Base-by-base conservation (phyloP, 2,797 vertebrate species). In the Spheniscus humboldti region DNA sequence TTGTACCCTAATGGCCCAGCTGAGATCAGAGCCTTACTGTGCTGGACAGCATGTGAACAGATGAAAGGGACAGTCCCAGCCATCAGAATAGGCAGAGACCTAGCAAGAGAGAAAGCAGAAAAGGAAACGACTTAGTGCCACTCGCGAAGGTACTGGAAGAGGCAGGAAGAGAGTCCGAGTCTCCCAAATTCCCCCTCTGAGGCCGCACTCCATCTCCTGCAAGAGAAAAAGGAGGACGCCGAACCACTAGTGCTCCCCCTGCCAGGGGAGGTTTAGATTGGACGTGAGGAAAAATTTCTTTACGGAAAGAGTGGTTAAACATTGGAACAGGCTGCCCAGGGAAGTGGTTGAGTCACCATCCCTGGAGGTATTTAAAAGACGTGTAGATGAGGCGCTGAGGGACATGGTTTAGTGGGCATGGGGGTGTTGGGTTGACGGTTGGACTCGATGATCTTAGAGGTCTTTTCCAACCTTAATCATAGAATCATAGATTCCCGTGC, bases 21-120 rank as follows among this genome's bases (percentile, higher is more conserved):
- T 6, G 48, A 31, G 73, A 59, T 33, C n/a, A 33, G 63, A 79
- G 52, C 45, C 60, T 18, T 2, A 1, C 76, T 9, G 35, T 22
- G 50, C 66, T 4, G 4, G 66, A 14, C 37, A 37, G 33, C 7
- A 10, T 2, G 53, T 3, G 57, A 31, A 24, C 24, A n/a, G 43
- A 48, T 7, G 39, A 45, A 67, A 41, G 59, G 67, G 39, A 81
- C 69, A 11, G 66, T 6, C 59, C 73, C n/a, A 19, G 47, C 57
- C 9, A 1, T 27, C 53, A n/a, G 52, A 24, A 15, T 3, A n/a
- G 28, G 31, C 59, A 84, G 39, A 45, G 33, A 8, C 35, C 0
- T 4, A 30, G 50, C 41, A 13, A 63, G 56, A 71, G 35, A 79
- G 24, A 39, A 68, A 55, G 41, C 68, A 60, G 41, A 8, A 28